Base-by-base conservation (phyloP, 1,140 invertebrate genomes). In the Sycophila sp. region DNA sequence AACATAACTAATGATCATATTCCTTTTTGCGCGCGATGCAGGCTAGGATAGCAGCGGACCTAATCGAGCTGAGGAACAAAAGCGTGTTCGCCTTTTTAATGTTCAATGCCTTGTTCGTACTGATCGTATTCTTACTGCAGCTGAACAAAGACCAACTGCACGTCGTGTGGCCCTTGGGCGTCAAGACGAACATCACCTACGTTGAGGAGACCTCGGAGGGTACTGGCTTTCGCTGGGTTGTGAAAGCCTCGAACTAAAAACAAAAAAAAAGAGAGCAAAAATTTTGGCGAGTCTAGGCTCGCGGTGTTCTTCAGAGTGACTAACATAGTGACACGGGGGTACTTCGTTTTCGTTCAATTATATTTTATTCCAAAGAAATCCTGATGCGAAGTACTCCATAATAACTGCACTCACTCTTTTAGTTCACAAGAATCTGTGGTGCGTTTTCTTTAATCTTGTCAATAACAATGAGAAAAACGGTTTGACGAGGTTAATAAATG, bases 21-120 rank as follows among this genome's bases (percentile, higher is more conserved):
- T 75, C 73, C 53, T 63, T 45, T 64, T 77, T 75, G 62, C 13
- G 45, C 17, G 45, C 63, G 40, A 60, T 89, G 87, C 90, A 98
- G 93, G 92, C 91, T 82, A 90, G 94, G 79, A 93, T 97, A 77
- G 93, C 94, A 79, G 87, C 88, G 77, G 96, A 97, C 86, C 89
- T 99, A 83, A 92, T 94, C 82, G 95, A 97, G 80, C 90, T 98
- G 78, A 90, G 97, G 77, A 98, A 98, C 91, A 97, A 97, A 87
- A 94, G 95, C 77, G 96, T 98, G 70, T 98, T 98, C 87, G 95
- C 95, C 78, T 99, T 98, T 92, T 94, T 98, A 89, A 98, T 99
- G 96, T 94, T 98, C 89, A 99, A 99, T 91, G 95, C 97, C 86
- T 92, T 99, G 80, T 99, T 99, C 91, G 96, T 99, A 83, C 92